Conservation (phyloP, 2,797 vertebrate genomes). For the Gila robusta region DNA sequence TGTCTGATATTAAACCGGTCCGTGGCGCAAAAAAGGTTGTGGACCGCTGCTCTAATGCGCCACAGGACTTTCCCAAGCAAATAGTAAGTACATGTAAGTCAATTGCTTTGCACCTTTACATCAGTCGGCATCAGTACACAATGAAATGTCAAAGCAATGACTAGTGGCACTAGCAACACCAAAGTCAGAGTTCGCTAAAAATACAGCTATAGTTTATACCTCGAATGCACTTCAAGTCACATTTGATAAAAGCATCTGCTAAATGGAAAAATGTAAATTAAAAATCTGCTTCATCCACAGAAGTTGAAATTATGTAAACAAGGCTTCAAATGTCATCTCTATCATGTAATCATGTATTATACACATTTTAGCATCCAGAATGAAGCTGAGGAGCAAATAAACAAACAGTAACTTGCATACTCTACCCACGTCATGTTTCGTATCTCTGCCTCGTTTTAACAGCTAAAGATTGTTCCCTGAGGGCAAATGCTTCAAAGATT, state of each 20-base stretch:
- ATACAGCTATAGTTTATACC: neutral
- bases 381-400: neutral
- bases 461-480: constrained; percentile 3
- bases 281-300: constrained; percentile 3
- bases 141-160: constrained; percentile 8
- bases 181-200: neutral
- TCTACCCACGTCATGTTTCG: constrained; percentile 7
- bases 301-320: constrained; percentile 35
- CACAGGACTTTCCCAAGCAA: neutral
- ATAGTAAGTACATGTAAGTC: neutral
- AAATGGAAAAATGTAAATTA: constrained; percentile 9
- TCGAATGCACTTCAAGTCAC: neutral
- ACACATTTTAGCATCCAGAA: constrained; percentile 25
- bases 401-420: neutral
- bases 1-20: too few species aligned
- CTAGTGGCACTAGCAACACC: neutral
- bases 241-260: constrained; percentile 6
- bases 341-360: constrained; percentile 12
- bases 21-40: too few species aligned
- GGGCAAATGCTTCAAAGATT: constrained; percentile 21
- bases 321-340: constrained; percentile 29
- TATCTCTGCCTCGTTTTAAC: constrained; percentile 4
- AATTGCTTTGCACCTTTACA: neutral
- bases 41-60: neutral
- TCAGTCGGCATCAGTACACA: neutral